Conservation (phyloP, 2,888 invertebrate species). For the Folsomia manolachei region DNA sequence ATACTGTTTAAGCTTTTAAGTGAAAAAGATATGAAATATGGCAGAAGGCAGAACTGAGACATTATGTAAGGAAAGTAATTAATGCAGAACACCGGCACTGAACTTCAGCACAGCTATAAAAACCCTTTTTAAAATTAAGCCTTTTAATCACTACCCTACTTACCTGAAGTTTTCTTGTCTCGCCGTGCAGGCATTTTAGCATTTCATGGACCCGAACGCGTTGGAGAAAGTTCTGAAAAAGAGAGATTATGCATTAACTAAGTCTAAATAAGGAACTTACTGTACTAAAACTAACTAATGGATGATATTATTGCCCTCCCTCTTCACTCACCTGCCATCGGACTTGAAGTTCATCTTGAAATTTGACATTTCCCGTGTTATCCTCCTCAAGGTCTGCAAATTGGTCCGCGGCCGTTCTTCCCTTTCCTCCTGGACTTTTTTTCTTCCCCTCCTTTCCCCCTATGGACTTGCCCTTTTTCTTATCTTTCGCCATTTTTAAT, state of each 20-base stretch:
- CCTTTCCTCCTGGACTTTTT: not conserved
- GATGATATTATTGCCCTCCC: too few relatives aligned
- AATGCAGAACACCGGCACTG: not conserved
- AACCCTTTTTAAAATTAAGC: not conserved
- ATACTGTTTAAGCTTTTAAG: too few relatives aligned
- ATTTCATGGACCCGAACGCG: constrained; percentile 45
- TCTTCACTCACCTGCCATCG: constrained; percentile 14
- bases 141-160: not conserved
- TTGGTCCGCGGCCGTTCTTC: too few relatives aligned
- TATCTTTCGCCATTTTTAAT: too few relatives aligned
- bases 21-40: not conserved
- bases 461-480: too few relatives aligned
- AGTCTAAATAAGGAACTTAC: too few relatives aligned
- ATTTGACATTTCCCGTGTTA: not conserved
- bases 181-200: constrained; percentile 42
- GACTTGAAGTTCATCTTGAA: constrained; percentile 6
- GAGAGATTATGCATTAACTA: too few relatives aligned
- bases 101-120: not conserved
- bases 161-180: constrained; percentile 40
- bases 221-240: constrained; percentile 21
- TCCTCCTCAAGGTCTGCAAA: not conserved
- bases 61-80: not conserved
- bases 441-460: too few relatives aligned
- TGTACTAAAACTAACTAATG: too few relatives aligned
- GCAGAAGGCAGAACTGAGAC: not conserved